These are phyloP conservation scores for Camptogramma bilineatum DNA, from an alignment of 2,888 invertebrate genomes.

Conservation along the genomic window DNA sequence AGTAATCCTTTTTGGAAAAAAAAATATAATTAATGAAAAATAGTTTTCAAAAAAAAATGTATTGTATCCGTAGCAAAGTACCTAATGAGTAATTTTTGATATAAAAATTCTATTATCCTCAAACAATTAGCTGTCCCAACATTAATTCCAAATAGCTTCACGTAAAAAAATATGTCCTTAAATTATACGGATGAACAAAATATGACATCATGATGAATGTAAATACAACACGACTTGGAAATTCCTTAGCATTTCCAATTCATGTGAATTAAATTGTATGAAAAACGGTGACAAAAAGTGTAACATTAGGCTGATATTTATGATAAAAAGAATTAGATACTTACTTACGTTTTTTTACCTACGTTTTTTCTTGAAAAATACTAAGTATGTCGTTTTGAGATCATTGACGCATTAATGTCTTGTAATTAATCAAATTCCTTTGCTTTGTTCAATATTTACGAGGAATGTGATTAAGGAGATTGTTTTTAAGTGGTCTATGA, in stretches of 20 bases:
- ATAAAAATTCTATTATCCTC: slow-evolving; percentile 4
- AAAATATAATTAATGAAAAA: background rate
- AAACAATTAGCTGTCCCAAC: slow-evolving; percentile 1
- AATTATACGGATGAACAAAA: slow-evolving; percentile 24
- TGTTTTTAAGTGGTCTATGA: no score
- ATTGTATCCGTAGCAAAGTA: background rate
- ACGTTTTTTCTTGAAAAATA: background rate
- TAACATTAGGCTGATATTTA: background rate
- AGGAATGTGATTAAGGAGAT: background rate
- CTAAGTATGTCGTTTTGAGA: background rate
- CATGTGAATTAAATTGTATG: background rate
- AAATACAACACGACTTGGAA: slow-evolving; percentile 10
- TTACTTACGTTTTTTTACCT: no score
- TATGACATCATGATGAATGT: slow-evolving; percentile 31
- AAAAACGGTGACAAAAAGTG: background rate
- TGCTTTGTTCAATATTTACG: background rate
- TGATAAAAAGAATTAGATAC: background rate
- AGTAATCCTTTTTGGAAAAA: background rate
- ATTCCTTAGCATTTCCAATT: slow-evolving; percentile 17
- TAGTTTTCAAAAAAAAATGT: background rate
- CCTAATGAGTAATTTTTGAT: background rate
- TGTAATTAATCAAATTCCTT: background rate
- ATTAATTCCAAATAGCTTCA: slow-evolving; percentile 13
- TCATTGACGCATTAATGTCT: background rate
- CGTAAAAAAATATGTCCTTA: slow-evolving; percentile 19